Percentiles rank a stretch among this genome's conserved stretches.
Conservation (phyloP, 1,140 invertebrate species). For the Pygmarrhopalites habei region DNA sequence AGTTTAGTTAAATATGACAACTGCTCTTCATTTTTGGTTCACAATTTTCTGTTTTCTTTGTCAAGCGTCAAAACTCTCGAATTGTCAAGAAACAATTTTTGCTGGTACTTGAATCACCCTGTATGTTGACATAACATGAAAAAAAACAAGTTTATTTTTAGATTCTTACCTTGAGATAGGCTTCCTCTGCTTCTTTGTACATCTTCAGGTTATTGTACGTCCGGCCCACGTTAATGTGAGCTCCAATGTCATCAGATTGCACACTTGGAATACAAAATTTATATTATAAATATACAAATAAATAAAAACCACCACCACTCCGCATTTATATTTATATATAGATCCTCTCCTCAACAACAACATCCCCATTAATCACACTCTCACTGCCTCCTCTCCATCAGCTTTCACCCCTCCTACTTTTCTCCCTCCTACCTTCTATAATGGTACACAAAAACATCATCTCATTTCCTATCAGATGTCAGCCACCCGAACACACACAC, state of each 20-base stretch:
- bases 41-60: too few relatives aligned
- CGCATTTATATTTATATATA: background rate
- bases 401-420: background rate
- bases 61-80: too few relatives aligned
- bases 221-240: constrained; percentile 92
- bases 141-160: too few relatives aligned
- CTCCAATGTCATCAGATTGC: constrained; percentile 90
- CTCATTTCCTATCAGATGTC: too few relatives aligned
- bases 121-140: too few relatives aligned
- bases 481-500: too few relatives aligned
- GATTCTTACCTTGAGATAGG: constrained; percentile 69
- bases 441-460: background rate
- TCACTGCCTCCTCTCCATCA: background rate
- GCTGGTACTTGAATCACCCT: too few relatives aligned
- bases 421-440: too few relatives aligned
- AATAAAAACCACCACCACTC: background rate
- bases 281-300: background rate
- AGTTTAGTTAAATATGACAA: too few relatives aligned
- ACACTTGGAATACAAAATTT: constrained; percentile 52
- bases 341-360: background rate
- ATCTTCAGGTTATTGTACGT: constrained; percentile 87
- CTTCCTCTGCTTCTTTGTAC: constrained; percentile 83
- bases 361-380: constrained; percentile 2
- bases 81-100: too few relatives aligned
- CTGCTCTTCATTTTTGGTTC: too few relatives aligned